phyloP scores from a whole-genome alignment of 1,140 invertebrate genomes.

The Calliphora vicina region DNA sequence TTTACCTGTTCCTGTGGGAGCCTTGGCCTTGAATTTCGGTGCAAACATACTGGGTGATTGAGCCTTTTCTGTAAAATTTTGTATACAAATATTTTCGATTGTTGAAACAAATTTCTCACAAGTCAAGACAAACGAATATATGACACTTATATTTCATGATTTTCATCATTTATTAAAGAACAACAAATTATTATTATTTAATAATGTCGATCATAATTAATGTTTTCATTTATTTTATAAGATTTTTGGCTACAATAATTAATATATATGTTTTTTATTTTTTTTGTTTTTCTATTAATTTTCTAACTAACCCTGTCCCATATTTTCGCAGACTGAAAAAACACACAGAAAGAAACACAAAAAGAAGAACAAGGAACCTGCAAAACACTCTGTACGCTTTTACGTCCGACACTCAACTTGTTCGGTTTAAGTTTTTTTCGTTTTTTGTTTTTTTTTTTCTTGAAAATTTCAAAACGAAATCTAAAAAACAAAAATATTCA shows the following conservation, averaged over 20 bases:
- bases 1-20: slow-evolving; percentile 74
- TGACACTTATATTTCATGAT: neutral
- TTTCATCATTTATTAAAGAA: neutral
- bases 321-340: slow-evolving; percentile 31
- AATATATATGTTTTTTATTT: neutral
- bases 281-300: neutral
- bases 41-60: slow-evolving; percentile 69
- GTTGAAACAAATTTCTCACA: neutral
- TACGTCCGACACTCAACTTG: slow-evolving; percentile 41
- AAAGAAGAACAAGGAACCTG: slow-evolving; percentile 23
- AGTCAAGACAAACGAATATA: neutral
- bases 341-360: slow-evolving; percentile 13
- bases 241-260: too few species aligned
- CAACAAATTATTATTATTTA: neutral
- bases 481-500: slow-evolving; percentile 16
- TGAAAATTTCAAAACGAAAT: slow-evolving; percentile 14
- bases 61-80: slow-evolving; percentile 50
- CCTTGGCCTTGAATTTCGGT: slow-evolving; percentile 80
- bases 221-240: neutral
- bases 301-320: slow-evolving; percentile 43
- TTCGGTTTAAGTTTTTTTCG: slow-evolving; percentile 24
- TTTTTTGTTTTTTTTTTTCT: slow-evolving; percentile 35
- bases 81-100: neutral
- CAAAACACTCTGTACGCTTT: slow-evolving; percentile 32
- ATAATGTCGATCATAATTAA: neutral